phyloP scores from a whole-genome alignment of 1,140 invertebrate genomes.

The Drosophila lini region DNA sequence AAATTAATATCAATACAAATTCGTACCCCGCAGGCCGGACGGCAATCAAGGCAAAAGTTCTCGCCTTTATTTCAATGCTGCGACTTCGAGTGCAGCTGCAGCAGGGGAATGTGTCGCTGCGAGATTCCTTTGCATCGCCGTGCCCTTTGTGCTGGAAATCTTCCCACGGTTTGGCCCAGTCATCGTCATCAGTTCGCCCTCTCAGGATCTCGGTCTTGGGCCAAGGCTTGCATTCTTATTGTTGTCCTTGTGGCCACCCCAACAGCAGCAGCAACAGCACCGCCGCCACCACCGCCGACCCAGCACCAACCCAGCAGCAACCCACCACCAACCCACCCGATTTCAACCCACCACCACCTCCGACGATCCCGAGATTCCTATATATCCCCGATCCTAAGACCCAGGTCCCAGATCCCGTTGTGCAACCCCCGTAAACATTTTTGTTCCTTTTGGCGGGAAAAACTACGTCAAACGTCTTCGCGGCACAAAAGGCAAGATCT shows the following conservation, averaged over 20 bases:
- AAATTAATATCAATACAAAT: constrained; percentile 18
- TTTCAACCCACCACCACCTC: constrained; percentile 61
- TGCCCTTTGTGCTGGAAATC: constrained; percentile 68
- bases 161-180: constrained; percentile 78
- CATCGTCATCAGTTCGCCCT: constrained; percentile 44
- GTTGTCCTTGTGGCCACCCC: constrained; percentile 27
- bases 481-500: constrained; percentile 43
- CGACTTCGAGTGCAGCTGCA: constrained; percentile 67
- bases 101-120: constrained; percentile 59
- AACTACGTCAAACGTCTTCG: constrained; percentile 56
- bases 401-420: constrained; percentile 29
- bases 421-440: constrained; percentile 67
- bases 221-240: constrained; percentile 38
- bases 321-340: constrained; percentile 63
- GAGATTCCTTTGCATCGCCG: constrained; percentile 36
- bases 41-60: constrained; percentile 41
- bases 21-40: constrained; percentile 13
- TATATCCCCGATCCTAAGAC: background rate
- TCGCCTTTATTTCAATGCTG: constrained; percentile 49
- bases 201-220: constrained; percentile 50
- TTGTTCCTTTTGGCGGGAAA: constrained; percentile 74
- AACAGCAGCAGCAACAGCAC: constrained; percentile 10
- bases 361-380: constrained; percentile 24
- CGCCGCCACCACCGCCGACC: constrained; percentile 40
- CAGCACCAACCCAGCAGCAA: constrained; percentile 34